Evolutionary conservation across 2,113 vertebrate genomes (phyloP).

Genomic region (Hemicordylus capensis): DNA sequence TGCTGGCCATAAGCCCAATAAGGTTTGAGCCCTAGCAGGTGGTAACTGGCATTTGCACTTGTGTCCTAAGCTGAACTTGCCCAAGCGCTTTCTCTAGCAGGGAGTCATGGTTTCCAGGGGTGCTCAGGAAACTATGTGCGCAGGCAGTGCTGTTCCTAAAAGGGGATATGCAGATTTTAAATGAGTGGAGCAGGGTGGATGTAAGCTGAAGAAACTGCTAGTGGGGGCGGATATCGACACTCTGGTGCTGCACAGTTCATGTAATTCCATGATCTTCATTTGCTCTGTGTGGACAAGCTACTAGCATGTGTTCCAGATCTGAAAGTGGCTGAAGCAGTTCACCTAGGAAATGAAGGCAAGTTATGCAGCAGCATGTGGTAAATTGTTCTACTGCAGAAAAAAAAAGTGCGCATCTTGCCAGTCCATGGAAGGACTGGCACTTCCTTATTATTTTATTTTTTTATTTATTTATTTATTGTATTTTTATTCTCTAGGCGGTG

Average conservation of each 20-base stretch:
- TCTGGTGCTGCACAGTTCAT: neutral
- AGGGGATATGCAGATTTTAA: neutral
- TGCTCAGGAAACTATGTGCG: slow-evolving; percentile 11
- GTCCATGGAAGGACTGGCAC: too few relatives aligned
- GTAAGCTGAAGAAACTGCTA: neutral
- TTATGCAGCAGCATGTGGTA: neutral
- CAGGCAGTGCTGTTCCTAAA: neutral
- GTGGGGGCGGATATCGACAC: too few relatives aligned
- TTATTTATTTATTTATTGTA: too few relatives aligned
- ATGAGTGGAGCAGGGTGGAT: neutral
- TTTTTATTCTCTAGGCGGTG: too few relatives aligned
- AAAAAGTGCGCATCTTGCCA: too few relatives aligned
- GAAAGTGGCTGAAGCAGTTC: neutral
- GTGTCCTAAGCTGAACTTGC: accelerated
- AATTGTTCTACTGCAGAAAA: neutral
- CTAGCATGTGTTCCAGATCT: accelerated
- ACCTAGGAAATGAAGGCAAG: neutral
- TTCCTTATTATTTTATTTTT: too few relatives aligned
- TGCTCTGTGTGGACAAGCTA: accelerated
- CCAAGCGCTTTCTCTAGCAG: neutral
- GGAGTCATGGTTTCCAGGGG: too few relatives aligned
- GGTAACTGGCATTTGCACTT: too few relatives aligned
- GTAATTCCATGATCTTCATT: neutral
- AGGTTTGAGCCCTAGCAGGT: neutral
- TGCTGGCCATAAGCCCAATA: accelerated